These are phyloP conservation scores for Ctenomys sociabilis DNA, from an alignment of 2,113 vertebrate species.

Conservation along the genomic window DNA sequence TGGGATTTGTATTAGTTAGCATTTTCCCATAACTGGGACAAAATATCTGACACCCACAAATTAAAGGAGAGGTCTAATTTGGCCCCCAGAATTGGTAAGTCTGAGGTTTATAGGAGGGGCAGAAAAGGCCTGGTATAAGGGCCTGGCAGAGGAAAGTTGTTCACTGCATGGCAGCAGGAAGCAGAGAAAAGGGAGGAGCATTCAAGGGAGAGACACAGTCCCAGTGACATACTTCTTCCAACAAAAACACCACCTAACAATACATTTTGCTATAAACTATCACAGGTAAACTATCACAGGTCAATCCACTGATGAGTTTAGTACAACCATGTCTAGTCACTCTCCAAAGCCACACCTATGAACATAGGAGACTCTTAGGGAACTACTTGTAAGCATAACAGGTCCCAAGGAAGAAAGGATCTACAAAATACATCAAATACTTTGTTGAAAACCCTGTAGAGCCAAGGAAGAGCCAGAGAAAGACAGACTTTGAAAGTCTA, in stretches of 20 bases:
- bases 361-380: background rate
- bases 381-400: background rate
- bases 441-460: constrained; percentile 13
- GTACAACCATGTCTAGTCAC: background rate
- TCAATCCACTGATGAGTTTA: background rate
- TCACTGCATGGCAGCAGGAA: background rate
- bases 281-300: background rate
- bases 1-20: background rate
- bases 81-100: no score
- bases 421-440: background rate
- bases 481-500: background rate
- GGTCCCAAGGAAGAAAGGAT: background rate
- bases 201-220: background rate
- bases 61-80: background rate
- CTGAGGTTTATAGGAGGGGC: no score
- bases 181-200: background rate
- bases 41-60: background rate
- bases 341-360: background rate
- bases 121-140: background rate
- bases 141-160: background rate
- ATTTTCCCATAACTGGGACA: background rate
- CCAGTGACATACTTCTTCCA: background rate
- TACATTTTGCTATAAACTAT: background rate
- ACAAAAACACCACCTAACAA: background rate
- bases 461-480: background rate